Evolutionary conservation across 2,888 invertebrate species (phyloP).

Genomic region (Chydorus sphaericus): DNA sequence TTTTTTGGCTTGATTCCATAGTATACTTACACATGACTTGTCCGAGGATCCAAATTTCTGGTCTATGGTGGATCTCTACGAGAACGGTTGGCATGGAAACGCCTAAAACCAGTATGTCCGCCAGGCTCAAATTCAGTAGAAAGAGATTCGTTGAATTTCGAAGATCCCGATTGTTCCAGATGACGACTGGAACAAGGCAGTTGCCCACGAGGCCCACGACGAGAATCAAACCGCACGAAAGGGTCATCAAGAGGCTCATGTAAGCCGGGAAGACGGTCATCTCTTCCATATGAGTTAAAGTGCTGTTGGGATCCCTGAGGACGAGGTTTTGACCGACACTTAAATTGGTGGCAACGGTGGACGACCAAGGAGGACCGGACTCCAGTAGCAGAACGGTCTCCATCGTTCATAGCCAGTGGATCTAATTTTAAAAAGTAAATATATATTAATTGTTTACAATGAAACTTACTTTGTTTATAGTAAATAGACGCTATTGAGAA

Average conservation of each 20-base stretch:
- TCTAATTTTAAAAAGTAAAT: no score
- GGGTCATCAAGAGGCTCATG: slow-evolving; percentile 74
- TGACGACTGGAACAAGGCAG: slow-evolving; percentile 83
- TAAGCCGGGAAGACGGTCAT: slow-evolving; percentile 48
- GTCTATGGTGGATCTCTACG: slow-evolving; percentile 78
- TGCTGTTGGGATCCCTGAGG: no score
- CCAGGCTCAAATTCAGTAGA: slow-evolving; percentile 80
- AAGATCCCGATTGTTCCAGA: slow-evolving; percentile 83
- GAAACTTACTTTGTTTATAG: no score
- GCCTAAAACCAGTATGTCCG: slow-evolving; percentile 80
- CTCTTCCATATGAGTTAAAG: no score
- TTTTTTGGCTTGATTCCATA: neutral
- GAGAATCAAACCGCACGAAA: slow-evolving; percentile 75
- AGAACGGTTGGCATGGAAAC: slow-evolving; percentile 86
- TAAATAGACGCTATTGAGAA: no score
- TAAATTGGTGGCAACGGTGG: no score
- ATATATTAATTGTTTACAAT: no score
- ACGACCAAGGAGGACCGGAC: no score
- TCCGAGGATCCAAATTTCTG: slow-evolving; percentile 85
- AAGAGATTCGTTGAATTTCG: slow-evolving; percentile 89
- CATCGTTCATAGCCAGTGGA: no score
- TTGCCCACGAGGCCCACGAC: slow-evolving; percentile 81
- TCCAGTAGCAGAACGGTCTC: no score
- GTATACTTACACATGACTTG: slow-evolving; percentile 77
- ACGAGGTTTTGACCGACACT: no score